Base-by-base conservation (phyloP, 2,797 vertebrate genomes). In the Natrix natrix region DNA sequence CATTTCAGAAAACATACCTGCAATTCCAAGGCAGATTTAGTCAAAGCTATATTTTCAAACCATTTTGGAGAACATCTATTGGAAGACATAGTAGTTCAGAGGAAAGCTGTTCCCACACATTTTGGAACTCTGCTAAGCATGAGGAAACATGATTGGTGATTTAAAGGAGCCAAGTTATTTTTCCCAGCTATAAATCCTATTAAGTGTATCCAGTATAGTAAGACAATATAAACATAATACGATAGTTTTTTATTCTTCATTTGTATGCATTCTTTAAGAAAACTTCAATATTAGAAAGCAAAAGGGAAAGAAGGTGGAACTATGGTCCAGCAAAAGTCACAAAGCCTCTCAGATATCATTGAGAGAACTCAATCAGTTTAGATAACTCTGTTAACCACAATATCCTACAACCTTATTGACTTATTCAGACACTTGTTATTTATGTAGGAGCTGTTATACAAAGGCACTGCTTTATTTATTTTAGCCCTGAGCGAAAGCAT, bases 401-500 rank as follows among this genome's bases (percentile, higher is more conserved):
- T 78, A 86, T 17, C 93, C 60, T 92, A 92, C 24, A 2, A 93
- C 22, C 61, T 86, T 91, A 91, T 91, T 74, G 88, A 69, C 87
- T 48, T 48, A 43, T 69, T 93, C 37, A 20, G 94, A 1, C 3
- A 5, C 32, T 92, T 94, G 86, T 94, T 91, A 92, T 91, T 93
- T 94, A 74, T 94, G 87, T 90, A 93, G 74, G 60, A 60, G n/a
- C 74, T 90, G 37, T 3, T 6, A 11, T 59, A 5, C 4, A 66
- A 86, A 1, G 6, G 54, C 57, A 1, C 16, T 87, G 0, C 60
- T 95, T 95, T 87, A 43, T 93, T 74, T 94, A 4, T 60, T 94
- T 69, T 20, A 83, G 48, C 60, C 78, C 61, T 93, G 92, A 90
- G 87, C 55, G 3, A 93, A 92, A 17, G 54, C 17, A 48, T 61